A percentile compares a stretch with the other conserved stretches of the same genome.
These are phyloP conservation scores for Cancer borealis DNA, from an alignment of 2,888 invertebrate genomes.

Conservation along the genomic window DNA sequence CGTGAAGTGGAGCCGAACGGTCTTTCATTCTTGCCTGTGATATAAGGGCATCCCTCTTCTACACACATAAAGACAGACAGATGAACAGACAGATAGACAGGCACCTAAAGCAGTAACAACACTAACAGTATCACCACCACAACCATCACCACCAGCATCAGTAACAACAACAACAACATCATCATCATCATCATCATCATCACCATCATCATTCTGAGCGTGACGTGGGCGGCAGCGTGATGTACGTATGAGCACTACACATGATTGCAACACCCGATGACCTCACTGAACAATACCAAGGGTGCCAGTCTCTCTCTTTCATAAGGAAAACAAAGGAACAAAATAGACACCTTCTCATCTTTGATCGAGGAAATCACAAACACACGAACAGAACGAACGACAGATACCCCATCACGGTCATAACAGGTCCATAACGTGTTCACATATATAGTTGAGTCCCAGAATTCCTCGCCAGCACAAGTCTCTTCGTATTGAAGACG, in stretches of 20 bases:
- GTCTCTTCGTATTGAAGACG: not conserved
- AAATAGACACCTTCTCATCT: not conserved
- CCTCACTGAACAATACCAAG: not conserved
- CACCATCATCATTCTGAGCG: too few relatives aligned
- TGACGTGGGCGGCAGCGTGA: too few relatives aligned
- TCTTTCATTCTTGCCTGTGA: too few relatives aligned
- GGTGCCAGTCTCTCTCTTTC: not conserved
- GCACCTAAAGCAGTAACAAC: too few relatives aligned
- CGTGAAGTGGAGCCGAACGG: too few relatives aligned
- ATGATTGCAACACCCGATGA: not conserved
- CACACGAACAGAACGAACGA: not conserved
- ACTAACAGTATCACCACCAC: too few relatives aligned
- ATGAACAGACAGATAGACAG: not conserved
- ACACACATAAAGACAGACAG: not conserved
- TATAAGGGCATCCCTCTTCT: not conserved
- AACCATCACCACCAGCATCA: too few relatives aligned
- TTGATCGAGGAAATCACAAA: not conserved
- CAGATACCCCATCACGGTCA: not conserved
- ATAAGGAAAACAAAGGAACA: not conserved
- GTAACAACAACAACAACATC: too few relatives aligned
- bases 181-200: too few relatives aligned
- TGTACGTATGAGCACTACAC: not conserved
- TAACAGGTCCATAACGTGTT: not conserved
- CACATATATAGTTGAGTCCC: not conserved
- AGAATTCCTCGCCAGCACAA: not conserved